Evolutionary conservation across 2,113 vertebrate species (phyloP).

Genomic region (Eretmochelys imbricata): DNA sequence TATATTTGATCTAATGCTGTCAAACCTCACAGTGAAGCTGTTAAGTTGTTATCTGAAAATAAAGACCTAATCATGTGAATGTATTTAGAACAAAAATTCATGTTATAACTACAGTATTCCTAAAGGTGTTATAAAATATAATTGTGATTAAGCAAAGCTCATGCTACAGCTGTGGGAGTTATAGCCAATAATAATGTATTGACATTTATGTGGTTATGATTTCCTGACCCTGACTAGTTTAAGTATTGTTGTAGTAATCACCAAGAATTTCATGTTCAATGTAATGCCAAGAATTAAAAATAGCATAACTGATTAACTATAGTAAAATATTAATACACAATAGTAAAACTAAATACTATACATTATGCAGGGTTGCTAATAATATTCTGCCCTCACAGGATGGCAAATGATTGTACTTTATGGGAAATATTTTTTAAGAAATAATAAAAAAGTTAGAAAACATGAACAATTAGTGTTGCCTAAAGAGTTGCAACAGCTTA

Average conservation of each 20-base stretch:
- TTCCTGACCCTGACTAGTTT: conserved; percentile 59
- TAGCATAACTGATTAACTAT: background rate
- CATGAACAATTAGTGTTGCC: conserved; percentile 48
- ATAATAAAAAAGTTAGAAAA: conserved; percentile 35
- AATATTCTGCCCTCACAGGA: conserved; percentile 20
- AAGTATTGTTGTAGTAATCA: conserved; percentile 11
- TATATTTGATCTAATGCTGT: conserved; percentile 32
- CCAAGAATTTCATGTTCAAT: conserved; percentile 1
- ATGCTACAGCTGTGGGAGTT: conserved; percentile 35
- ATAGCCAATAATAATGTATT: conserved; percentile 42
- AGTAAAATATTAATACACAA: conserved; percentile 22
- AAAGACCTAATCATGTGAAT: conserved; percentile 37
- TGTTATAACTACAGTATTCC: conserved; percentile 60
- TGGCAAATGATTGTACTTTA: background rate
- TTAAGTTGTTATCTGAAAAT: conserved; percentile 47
- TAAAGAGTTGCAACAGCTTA: conserved; percentile 13
- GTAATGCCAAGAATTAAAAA: background rate
- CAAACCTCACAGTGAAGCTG: background rate
- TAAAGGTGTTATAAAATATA: conserved; percentile 20
- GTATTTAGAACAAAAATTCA: conserved; percentile 61
- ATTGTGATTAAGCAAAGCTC: conserved; percentile 40
- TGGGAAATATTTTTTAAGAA: conserved; percentile 40
- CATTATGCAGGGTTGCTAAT: background rate
- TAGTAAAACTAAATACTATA: conserved; percentile 21
- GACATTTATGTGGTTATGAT: conserved; percentile 45